These are phyloP conservation scores for Tetragonula carbonaria DNA, from an alignment of 2,888 invertebrate genomes.

Conservation along the genomic window DNA sequence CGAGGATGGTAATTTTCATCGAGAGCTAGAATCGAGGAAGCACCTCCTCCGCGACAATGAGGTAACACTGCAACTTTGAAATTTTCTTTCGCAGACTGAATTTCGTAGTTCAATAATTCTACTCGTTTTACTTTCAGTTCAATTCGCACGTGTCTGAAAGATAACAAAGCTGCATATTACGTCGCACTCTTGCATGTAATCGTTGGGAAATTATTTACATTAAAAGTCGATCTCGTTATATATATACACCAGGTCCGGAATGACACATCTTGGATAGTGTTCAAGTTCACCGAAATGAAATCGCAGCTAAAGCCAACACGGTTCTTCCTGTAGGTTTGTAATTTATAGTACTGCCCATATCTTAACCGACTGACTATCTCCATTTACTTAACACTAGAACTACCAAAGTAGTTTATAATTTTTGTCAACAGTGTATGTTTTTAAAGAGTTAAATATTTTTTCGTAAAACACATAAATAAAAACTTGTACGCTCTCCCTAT, in stretches of 20 bases:
- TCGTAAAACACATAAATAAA: too few species aligned
- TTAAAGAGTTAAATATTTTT: too few species aligned
- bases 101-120: not conserved
- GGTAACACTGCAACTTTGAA: not conserved
- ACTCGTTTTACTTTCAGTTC: not conserved
- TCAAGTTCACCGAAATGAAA: constrained; percentile 25
- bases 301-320: constrained; percentile 26
- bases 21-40: not conserved
- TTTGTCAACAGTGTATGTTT: too few species aligned
- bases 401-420: too few species aligned
- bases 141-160: constrained; percentile 48
- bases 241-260: not conserved
- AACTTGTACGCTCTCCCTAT: too few species aligned
- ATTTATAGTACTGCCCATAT: not conserved
- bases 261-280: not conserved
- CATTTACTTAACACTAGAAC: too few species aligned
- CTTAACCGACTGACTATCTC: not conserved
- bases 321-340: constrained; percentile 3
- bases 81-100: not conserved
- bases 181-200: constrained; percentile 14
- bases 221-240: constrained; percentile 11
- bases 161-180: constrained; percentile 45
- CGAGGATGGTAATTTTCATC: constrained; percentile 25
- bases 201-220: constrained; percentile 37
- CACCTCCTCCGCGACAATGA: too few species aligned